Base-by-base conservation (phyloP, 1,140 invertebrate species). In the Habropoda laboriosa region DNA sequence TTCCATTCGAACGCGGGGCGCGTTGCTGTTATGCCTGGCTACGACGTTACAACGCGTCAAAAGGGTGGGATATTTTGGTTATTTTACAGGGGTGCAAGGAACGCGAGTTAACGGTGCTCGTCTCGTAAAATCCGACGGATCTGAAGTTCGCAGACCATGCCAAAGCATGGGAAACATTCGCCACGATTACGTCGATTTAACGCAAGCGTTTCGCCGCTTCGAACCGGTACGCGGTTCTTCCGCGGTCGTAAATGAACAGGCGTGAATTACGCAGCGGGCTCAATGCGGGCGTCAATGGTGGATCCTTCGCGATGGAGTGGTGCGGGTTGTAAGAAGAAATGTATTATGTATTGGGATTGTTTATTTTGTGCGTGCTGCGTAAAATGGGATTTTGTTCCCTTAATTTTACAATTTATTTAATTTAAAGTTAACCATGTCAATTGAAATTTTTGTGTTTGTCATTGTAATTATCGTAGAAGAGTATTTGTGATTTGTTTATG, bases 101-200 rank as follows among this genome's bases (percentile, higher is more conserved):
- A 6, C 51, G 4, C n/a, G 40, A 40, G 27, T 24, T 45, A 45
- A 30, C 38, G 24, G 63, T 8, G 63, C 27, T 10, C 63, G n/a
- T 66, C 63, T 66, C 63, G 63, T 66, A 42, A 66, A 66, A 66
- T 47, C 40, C 63, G 24, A 10, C 63, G 63, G 40, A 27, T 45
- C 63, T 66, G 63, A 45, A 66, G 45, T 66, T 66, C 40, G 24
- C 30, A 64, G 63, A 64, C 63, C 63, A 24, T 30, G 63, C 63
- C 35, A 66, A 40, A 18, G 24, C 18, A 16, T 27, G 40, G 18
- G 8, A 47, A 66, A 66, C 63, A 40, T 66, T 24, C 38, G 63
- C 8, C 63, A 16, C 63, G 63, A 66, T 66, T 66, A 66, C 63
- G 63, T 66, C 40, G 40, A 66, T 66, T 45, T 66, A 66, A 45